Evolutionary conservation across 2,113 vertebrate genomes (phyloP).

Genomic region (Halcyon malimbica): DNA sequence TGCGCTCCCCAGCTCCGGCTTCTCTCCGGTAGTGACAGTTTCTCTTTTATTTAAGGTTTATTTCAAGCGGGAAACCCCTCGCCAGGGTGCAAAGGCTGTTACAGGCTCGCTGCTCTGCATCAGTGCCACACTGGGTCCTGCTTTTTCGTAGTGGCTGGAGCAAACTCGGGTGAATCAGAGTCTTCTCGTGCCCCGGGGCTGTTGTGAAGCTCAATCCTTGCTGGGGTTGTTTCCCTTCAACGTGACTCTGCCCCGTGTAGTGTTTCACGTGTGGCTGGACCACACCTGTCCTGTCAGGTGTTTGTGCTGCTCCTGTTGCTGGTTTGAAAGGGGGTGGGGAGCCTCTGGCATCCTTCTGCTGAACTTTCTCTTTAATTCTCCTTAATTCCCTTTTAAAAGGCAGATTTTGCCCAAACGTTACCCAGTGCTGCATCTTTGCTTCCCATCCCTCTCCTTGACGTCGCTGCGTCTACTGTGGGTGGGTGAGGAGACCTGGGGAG

Average conservation of each 20-base stretch:
- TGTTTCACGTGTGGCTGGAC: accelerated
- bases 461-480: accelerated
- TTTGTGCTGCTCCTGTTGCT: neutral
- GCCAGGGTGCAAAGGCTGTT: neutral
- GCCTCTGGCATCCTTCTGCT: neutral
- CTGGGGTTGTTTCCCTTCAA: neutral
- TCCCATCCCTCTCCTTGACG: neutral
- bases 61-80: accelerated
- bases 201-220: neutral
- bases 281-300: too few relatives aligned
- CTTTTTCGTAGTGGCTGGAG: neutral
- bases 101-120: accelerated
- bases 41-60: neutral
- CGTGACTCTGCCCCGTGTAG: accelerated
- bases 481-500: neutral
- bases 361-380: neutral
- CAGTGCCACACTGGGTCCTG: accelerated
- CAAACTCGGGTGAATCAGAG: neutral
- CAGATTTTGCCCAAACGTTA: neutral
- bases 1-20: accelerated
- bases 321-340: too few relatives aligned
- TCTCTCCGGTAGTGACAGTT: neutral
- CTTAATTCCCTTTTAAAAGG: neutral
- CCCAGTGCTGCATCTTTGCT: neutral
- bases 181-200: accelerated